These are phyloP conservation scores for Harpagifer antarcticus DNA, from an alignment of 2,797 vertebrate species.

Conservation along the genomic window DNA sequence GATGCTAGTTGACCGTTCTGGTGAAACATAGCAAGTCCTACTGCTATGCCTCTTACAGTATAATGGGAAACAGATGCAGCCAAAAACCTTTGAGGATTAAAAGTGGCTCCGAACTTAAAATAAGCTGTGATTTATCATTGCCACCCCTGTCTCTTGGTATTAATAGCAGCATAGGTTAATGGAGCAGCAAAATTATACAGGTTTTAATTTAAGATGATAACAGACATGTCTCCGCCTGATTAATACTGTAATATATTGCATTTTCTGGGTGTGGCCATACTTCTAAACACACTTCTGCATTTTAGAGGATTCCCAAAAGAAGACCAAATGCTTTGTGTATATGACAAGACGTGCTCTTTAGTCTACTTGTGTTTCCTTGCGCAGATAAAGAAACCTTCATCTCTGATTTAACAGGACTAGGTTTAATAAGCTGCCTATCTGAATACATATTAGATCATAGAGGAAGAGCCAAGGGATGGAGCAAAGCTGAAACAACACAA, in stretches of 20 bases:
- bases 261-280: background rate
- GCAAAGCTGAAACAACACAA: background rate
- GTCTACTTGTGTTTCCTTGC: conserved; percentile 34
- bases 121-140: conserved; percentile 34
- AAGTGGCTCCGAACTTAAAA: conserved; percentile 48
- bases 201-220: conserved; percentile 22
- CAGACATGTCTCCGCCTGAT: conserved; percentile 8
- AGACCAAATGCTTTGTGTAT: background rate
- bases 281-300: background rate
- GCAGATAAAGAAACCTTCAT: conserved; percentile 40
- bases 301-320: background rate
- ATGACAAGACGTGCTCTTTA: background rate
- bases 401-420: conserved; percentile 42
- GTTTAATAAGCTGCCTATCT: conserved; percentile 35
- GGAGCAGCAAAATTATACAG: conserved; percentile 11
- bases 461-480: conserved; percentile 2
- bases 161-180: conserved; percentile 27
- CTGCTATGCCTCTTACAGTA: conserved; percentile 4
- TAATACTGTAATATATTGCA: background rate
- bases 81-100: conserved; percentile 35
- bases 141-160: conserved; percentile 14
- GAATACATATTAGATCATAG: conserved; percentile 38
- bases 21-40: conserved; percentile 33
- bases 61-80: conserved; percentile 69
- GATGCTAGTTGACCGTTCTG: conserved; percentile 14